Conservation (phyloP, 2,797 vertebrate genomes). For the Oceanodroma leucorhoa region DNA sequence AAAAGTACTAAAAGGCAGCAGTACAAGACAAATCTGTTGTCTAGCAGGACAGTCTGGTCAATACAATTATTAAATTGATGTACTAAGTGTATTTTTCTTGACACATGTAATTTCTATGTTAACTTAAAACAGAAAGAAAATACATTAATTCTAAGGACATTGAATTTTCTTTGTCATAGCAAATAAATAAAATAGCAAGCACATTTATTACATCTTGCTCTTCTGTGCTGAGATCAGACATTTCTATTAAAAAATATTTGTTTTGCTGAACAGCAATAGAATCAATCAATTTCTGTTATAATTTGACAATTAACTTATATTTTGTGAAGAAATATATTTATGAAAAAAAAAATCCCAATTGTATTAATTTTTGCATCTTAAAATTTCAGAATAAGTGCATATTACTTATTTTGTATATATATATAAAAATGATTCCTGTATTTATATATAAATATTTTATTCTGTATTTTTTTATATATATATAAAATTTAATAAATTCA, state of each 20-base stretch:
- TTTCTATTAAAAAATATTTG: not conserved
- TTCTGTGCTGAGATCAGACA: not conserved
- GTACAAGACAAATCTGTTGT: not conserved
- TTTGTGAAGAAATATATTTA: not conserved
- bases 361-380: not conserved
- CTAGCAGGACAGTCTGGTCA: not conserved
- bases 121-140: not conserved
- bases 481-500: not conserved
- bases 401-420: not conserved
- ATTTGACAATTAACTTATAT: not conserved
- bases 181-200: constrained; percentile 5
- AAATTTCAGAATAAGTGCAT: not conserved
- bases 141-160: not conserved
- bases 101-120: constrained; percentile 5
- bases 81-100: not conserved
- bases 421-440: not conserved
- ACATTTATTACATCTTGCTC: not conserved
- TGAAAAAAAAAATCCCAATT: not conserved
- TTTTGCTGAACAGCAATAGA: not conserved
- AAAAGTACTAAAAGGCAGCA: not conserved
- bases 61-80: not conserved
- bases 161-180: constrained; percentile 1
- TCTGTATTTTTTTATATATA: not conserved
- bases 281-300: not conserved
- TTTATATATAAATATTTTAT: not conserved